Base-by-base conservation (phyloP, 2,797 vertebrate genomes). In the Amphiprion clarkii region DNA sequence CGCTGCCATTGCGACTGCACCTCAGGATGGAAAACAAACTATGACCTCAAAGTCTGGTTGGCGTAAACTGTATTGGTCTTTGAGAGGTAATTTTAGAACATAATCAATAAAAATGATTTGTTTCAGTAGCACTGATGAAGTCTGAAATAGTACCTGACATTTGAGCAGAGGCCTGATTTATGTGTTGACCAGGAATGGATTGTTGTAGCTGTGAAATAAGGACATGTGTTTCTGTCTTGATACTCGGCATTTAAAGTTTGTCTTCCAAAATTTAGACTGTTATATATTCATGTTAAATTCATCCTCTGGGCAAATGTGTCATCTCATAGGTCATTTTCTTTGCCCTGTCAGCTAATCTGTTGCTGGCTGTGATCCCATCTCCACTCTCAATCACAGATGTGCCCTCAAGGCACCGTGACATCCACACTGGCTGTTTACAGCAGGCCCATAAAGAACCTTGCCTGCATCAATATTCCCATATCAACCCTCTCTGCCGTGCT, bases 401-500 rank as follows among this genome's bases (percentile, higher is more conserved):
- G 79, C 79, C 90, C 88, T 89, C 60, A 58, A 88, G 92, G 82
- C 76, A 71, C 63, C 2, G 44, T 78, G 81, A 89, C 85, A 84
- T 88, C 85, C 79, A 80, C 69, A 23, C 87, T 70, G 70, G 76
- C 76, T 83, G 79, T 92, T 88, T 91, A 89, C 87, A 88, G 80
- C 86, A 6, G 75, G 74, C 67, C 76, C 87, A 91, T 88, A 88
- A 91, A 91, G 84, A 88, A 85, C 79, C 83, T 75, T 11, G 80
- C 63, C 78, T 79, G 77, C 89, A 88, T 91, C 88, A 89, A 91
- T 91, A 93, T 90, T 85, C 89, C 82, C 80, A 82, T 82, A 90
- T 88, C 90, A 86, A 53, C 60, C 60, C 83, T 65, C 76, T 70
- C 68, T 54, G 67, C 80, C 65, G 84, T 84, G 86, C 85, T 87